Conservation (phyloP, 2,797 vertebrate species). For the Tapera naevia region DNA sequence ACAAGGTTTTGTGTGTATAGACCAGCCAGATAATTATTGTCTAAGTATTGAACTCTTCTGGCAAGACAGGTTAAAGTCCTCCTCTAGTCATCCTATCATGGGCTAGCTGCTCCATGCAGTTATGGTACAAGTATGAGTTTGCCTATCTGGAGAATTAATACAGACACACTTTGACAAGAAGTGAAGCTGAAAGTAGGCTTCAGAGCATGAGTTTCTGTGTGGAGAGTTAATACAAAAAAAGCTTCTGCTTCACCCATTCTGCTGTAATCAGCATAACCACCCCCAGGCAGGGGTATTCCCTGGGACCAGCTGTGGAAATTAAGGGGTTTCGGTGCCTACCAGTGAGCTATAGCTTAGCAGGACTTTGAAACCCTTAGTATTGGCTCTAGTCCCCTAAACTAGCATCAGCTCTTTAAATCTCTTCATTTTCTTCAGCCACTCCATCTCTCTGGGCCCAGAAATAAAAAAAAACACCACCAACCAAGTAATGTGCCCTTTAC, state of each 20-base stretch:
- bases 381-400: neutral
- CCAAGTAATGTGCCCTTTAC: neutral
- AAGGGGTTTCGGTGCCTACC: neutral
- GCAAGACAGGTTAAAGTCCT: neutral
- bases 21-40: neutral
- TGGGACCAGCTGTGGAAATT: neutral
- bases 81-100: neutral
- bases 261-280: neutral
- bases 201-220: neutral
- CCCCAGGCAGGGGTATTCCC: neutral
- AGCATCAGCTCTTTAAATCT: neutral
- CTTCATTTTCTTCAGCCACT: neutral
- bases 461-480: neutral
- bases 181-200: neutral
- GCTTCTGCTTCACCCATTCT: neutral
- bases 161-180: neutral
- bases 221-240: neutral
- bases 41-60: neutral
- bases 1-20: neutral
- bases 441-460: neutral
- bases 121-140: neutral
- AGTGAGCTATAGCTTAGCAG: neutral
- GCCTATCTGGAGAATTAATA: neutral
- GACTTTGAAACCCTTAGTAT: neutral
- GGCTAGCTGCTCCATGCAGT: neutral